phyloP scores from a whole-genome alignment of 2,888 invertebrate genomes.

The Dolomedes plantarius region DNA sequence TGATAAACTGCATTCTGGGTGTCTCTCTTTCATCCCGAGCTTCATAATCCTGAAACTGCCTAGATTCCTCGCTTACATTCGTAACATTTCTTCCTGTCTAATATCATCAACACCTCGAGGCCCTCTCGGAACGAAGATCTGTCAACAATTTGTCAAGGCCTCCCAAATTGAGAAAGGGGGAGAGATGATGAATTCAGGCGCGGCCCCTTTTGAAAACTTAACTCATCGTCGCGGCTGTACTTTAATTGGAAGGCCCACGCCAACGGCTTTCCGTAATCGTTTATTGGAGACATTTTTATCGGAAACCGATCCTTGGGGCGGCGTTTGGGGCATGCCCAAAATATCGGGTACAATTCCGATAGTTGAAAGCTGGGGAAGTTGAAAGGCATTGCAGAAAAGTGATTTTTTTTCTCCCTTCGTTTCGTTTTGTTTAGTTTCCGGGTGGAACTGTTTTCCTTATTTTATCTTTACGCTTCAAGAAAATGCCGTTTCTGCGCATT shows the following conservation, averaged over 20 bases:
- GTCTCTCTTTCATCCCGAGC: too few relatives aligned
- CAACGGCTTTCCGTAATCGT: slow-evolving; percentile 27
- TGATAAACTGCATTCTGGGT: too few relatives aligned
- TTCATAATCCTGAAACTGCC: too few relatives aligned
- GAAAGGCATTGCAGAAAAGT: background rate
- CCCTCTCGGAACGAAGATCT: slow-evolving; percentile 22
- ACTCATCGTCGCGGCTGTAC: slow-evolving; percentile 32
- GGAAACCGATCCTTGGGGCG: slow-evolving; percentile 47
- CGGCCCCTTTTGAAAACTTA: slow-evolving; percentile 35
- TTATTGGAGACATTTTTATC: slow-evolving; percentile 44
- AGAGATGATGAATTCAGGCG: slow-evolving; percentile 51
- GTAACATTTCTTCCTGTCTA: too few relatives aligned
- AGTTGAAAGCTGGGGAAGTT: background rate
- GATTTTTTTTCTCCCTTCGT: background rate
- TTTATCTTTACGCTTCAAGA: too few relatives aligned
- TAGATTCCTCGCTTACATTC: too few relatives aligned
- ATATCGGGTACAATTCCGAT: slow-evolving; percentile 9
- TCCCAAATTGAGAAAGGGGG: slow-evolving; percentile 13
- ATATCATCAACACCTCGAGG: background rate
- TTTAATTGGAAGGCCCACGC: slow-evolving; percentile 45
- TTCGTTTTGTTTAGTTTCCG: background rate
- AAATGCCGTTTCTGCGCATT: too few relatives aligned
- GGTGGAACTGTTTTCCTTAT: too few relatives aligned
- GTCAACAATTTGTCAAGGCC: slow-evolving; percentile 61
- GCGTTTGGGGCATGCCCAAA: slow-evolving; percentile 15